Conservation (phyloP, 2,113 vertebrate species). For the Thomomys bottae region DNA sequence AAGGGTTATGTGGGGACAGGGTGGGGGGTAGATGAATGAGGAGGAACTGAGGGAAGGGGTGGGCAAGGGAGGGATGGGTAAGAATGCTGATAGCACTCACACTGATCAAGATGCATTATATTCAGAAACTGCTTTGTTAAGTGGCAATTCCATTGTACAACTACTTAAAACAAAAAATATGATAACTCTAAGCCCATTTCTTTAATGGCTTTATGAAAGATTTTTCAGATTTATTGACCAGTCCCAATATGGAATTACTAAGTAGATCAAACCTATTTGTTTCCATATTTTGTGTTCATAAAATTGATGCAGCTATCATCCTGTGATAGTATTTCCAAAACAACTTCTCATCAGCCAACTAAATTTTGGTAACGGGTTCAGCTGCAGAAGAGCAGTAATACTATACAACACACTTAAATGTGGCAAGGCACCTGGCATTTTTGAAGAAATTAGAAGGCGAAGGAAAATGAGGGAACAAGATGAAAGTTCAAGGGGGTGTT, state of each 20-base stretch:
- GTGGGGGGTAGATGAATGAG: no score
- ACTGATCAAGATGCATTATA: no score
- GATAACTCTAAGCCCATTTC: not conserved
- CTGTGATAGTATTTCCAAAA: conserved; percentile 1
- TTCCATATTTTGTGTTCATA: conserved; percentile 7
- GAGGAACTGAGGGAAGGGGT: no score
- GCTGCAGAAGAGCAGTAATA: not conserved
- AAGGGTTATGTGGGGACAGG: not conserved
- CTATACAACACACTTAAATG: no score
- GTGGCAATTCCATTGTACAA: no score
- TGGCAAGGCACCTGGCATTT: not conserved
- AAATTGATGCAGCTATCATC: not conserved
- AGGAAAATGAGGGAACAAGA: not conserved
- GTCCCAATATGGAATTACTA: not conserved
- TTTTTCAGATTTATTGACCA: conserved; percentile 8
- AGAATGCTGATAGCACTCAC: no score
- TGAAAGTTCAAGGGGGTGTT: not conserved
- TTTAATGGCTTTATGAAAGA: not conserved
- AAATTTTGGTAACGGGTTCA: not conserved
- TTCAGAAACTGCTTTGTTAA: no score
- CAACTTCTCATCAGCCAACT: conserved; percentile 34
- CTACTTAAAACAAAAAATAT: no score
- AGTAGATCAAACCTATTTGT: conserved; percentile 7
- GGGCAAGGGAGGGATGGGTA: no score
- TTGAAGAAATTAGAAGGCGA: not conserved